Percentiles rank a stretch among this genome's conserved stretches.
These are phyloP conservation scores for Felis catus DNA, from an alignment of 2,113 vertebrate genomes.

Conservation along the genomic window F.catus_Fca126_mat1.0 CM031412.1:211497501-211498000, in stretches of 20 bases:
- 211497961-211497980: neutral
- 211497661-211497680: neutral
- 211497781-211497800: neutral
- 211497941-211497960: neutral
- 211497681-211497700: neutral
- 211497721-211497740: neutral
- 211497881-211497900: neutral
- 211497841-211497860: fast-evolving
- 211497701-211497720: neutral
- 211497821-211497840: neutral
- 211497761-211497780: neutral
- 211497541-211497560: neutral
- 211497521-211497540: neutral
- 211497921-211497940: neutral
- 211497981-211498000: neutral
- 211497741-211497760: neutral
- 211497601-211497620: neutral
- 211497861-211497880: neutral
- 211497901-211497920: neutral
- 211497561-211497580: neutral
- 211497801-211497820: neutral
- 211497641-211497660: neutral
- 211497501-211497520: neutral
- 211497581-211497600: neutral
- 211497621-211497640: neutral